Conservation (phyloP, 1,140 invertebrate species). For the Drosophila parabipectinata region DNA sequence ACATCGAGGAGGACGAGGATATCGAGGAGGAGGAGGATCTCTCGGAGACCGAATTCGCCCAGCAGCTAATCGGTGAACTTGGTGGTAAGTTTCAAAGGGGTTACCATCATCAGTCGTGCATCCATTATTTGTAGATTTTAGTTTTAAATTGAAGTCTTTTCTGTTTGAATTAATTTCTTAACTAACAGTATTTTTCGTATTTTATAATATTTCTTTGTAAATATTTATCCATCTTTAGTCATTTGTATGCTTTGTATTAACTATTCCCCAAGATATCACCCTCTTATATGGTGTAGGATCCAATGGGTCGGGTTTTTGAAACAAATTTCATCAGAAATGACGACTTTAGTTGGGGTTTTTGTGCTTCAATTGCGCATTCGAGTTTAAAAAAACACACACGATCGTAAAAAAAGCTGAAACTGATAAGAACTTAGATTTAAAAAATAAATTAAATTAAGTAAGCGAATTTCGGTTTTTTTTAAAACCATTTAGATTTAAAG, state of each 20-base stretch:
- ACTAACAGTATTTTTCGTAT: conserved; percentile 4
- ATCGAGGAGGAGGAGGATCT: conserved; percentile 71
- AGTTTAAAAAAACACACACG: neutral
- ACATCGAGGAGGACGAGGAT: conserved; percentile 70
- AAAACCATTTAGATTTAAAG: too few relatives aligned
- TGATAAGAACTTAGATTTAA: neutral
- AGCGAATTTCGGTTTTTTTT: neutral
- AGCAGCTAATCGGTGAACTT: conserved; percentile 75
- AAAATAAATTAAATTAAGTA: neutral
- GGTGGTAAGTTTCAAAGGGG: conserved; percentile 59
- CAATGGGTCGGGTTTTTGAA: neutral
- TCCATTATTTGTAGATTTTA: conserved; percentile 10
- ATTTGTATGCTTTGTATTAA: conserved; percentile 10
- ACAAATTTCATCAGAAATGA: neutral
- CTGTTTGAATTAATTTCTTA: neutral
- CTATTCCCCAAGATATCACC: neutral
- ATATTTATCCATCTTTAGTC: neutral
- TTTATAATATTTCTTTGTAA: neutral
- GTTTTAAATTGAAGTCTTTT: conserved; percentile 13
- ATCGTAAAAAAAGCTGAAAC: neutral
- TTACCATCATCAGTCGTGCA: conserved; percentile 6
- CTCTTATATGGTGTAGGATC: neutral
- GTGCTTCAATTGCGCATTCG: neutral
- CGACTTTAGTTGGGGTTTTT: neutral
- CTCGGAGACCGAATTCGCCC: conserved; percentile 75